Conservation (phyloP, 2,888 invertebrate genomes). For the Tinea pellionella region DNA sequence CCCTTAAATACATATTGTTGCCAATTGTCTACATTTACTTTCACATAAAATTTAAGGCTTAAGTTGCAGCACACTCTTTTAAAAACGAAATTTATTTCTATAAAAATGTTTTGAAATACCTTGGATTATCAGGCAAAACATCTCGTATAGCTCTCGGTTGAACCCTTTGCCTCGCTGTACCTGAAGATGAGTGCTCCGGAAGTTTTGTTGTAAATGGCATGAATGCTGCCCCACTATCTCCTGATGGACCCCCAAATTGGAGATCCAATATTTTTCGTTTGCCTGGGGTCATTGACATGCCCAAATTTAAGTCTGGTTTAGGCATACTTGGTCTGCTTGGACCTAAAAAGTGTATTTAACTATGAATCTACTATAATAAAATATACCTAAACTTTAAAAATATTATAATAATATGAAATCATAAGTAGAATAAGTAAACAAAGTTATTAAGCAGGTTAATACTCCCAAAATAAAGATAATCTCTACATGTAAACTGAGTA, state of each 20-base stretch:
- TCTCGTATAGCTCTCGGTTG: conserved; percentile 57
- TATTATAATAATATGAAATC: too few relatives aligned
- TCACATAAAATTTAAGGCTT: too few relatives aligned
- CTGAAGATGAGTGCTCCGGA: conserved; percentile 23
- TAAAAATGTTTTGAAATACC: conserved; percentile 38
- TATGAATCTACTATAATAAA: not conserved
- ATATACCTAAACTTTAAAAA: too few relatives aligned
- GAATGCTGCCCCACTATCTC: conserved; percentile 57
- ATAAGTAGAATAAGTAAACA: too few relatives aligned
- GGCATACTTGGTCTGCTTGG: conserved; percentile 56
- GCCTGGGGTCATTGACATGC: conserved; percentile 52
- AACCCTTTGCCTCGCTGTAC: conserved; percentile 40
- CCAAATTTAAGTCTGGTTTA: conserved; percentile 46
- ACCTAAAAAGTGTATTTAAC: conserved; percentile 30
- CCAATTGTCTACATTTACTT: too few relatives aligned
- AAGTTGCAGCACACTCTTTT: too few relatives aligned
- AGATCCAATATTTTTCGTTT: conserved; percentile 71
- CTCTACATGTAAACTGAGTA: too few relatives aligned
- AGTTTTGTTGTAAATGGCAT: conserved; percentile 53
- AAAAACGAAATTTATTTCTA: too few relatives aligned
- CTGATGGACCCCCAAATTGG: conserved; percentile 61
- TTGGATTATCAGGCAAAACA: conserved; percentile 58
- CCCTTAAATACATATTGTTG: too few relatives aligned
- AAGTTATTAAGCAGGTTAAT: not conserved
- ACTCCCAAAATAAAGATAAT: too few relatives aligned